Evolutionary conservation across 1,140 invertebrate genomes (phyloP).

Genomic region (Proctacanthus coquilletti): DNA sequence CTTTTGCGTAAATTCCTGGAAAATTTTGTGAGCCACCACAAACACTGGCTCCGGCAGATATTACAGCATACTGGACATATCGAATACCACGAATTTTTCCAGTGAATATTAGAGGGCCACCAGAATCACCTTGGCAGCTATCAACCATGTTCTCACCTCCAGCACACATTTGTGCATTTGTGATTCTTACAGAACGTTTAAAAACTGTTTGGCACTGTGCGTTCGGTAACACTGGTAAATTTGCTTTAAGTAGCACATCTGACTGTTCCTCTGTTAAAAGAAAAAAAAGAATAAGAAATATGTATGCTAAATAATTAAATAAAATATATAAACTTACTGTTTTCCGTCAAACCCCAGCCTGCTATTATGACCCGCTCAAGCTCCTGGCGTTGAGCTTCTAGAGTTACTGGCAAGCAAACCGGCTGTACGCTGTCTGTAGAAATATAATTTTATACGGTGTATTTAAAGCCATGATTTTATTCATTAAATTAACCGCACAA

Average conservation of each 20-base stretch:
- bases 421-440: not conserved
- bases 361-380: not conserved
- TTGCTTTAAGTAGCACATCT: not conserved
- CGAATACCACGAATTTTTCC: not conserved
- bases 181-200: not conserved
- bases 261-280: not conserved
- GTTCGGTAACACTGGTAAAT: slow-evolving; percentile 1
- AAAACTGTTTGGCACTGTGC: not conserved
- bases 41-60: slow-evolving; percentile 29
- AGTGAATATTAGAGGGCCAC: slow-evolving; percentile 13
- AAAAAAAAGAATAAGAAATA: not conserved
- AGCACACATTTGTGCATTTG: slow-evolving; percentile 23
- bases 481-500: too few relatives aligned
- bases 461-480: not conserved
- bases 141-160: slow-evolving; percentile 38
- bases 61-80: slow-evolving; percentile 21
- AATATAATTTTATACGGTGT: not conserved
- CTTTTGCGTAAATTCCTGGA: slow-evolving; percentile 20
- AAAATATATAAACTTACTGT: not conserved
- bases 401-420: not conserved
- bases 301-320: not conserved
- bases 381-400: not conserved
- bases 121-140: slow-evolving; percentile 36
- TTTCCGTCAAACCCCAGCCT: not conserved
- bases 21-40: slow-evolving; percentile 18